These are phyloP conservation scores for Drosophila guanche DNA, from an alignment of 1,140 invertebrate species.

Conservation along the genomic window DNA sequence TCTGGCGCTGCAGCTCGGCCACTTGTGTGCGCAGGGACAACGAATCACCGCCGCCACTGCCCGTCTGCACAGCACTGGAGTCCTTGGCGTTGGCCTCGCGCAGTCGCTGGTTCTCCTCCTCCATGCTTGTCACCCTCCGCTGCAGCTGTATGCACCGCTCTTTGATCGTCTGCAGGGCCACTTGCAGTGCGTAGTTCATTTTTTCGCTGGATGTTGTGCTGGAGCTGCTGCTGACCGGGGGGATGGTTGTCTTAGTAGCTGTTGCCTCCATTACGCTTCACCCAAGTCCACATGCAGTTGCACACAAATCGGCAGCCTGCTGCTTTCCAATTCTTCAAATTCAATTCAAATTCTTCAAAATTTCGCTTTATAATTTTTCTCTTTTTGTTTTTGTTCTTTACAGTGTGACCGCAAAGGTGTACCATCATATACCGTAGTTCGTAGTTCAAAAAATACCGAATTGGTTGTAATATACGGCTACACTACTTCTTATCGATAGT, in stretches of 20 bases:
- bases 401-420: not conserved
- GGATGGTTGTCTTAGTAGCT: constrained; percentile 8
- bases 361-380: constrained; percentile 22
- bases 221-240: constrained; percentile 1
- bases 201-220: constrained; percentile 41
- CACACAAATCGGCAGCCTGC: not conserved
- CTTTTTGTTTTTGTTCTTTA: constrained; percentile 20
- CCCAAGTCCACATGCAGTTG: not conserved
- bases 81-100: constrained; percentile 72
- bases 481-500: no score
- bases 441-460: no score
- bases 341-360: not conserved
- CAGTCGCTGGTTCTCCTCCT: constrained; percentile 89
- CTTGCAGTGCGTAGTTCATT: constrained; percentile 86
- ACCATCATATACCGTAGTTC: no score
- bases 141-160: constrained; percentile 90
- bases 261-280: constrained; percentile 43
- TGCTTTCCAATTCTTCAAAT: not conserved
- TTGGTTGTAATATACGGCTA: no score
- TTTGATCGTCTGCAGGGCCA: constrained; percentile 91
- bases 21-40: constrained; percentile 85
- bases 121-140: constrained; percentile 87
- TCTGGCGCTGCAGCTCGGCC: constrained; percentile 88
- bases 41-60: constrained; percentile 82
- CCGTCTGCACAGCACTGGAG: constrained; percentile 31